Evolutionary conservation across 2,113 vertebrate genomes (phyloP).

Genomic region (Candoia aspera): DNA sequence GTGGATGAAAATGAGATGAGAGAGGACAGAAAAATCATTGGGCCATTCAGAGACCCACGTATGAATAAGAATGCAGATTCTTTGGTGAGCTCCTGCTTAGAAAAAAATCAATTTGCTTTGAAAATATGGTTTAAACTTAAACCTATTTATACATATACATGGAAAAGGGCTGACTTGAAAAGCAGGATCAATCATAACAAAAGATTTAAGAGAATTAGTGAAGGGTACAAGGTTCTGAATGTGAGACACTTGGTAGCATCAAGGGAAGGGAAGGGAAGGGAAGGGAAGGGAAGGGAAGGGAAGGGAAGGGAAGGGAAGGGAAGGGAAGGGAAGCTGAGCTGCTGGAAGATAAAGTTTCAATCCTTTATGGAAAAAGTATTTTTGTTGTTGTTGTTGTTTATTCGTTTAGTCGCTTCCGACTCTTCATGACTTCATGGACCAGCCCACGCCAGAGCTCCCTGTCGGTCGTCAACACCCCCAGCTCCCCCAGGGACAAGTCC

Average conservation of each 20-base stretch:
- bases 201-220: too few species aligned
- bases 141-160: too few species aligned
- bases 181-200: too few species aligned
- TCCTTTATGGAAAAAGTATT: not conserved
- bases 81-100: not conserved
- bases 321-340: not conserved
- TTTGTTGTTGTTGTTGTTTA: too few species aligned
- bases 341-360: not conserved
- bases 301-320: not conserved
- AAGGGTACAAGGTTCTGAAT: not conserved
- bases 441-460: too few species aligned
- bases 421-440: too few species aligned
- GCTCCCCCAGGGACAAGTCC: too few species aligned
- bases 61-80: not conserved
- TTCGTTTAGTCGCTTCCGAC: too few species aligned
- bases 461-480: too few species aligned
- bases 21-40: not conserved
- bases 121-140: too few species aligned
- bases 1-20: not conserved
- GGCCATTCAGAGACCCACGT: not conserved
- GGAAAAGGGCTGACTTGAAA: too few species aligned
- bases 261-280: not conserved
- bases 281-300: not conserved
- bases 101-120: too few species aligned
- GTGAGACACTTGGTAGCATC: not conserved